Conservation (phyloP, 1,140 invertebrate genomes). For the Eueides isabella region DNA sequence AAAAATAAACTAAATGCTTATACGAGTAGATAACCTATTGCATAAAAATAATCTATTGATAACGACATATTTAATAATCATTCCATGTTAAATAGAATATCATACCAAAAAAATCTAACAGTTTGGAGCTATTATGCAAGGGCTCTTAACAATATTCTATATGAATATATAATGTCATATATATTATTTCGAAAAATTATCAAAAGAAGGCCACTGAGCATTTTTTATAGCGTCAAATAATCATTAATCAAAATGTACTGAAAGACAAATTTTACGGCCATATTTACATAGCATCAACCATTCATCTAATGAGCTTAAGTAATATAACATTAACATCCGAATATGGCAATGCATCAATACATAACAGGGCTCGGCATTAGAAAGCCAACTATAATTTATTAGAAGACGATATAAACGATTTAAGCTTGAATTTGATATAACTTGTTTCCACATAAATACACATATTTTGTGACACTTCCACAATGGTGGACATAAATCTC, state of each 20-base stretch:
- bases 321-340: constrained; percentile 23
- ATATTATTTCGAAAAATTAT: neutral
- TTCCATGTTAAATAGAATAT: neutral
- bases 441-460: constrained; percentile 40
- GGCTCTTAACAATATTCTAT: neutral
- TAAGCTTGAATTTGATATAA: constrained; percentile 56
- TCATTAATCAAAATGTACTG: constrained; percentile 6
- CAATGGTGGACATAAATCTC: constrained; percentile 11
- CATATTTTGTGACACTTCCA: constrained; percentile 14
- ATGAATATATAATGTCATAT: neutral
- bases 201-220: neutral
- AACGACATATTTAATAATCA: too few species aligned
- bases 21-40: too few species aligned
- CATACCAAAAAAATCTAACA: neutral
- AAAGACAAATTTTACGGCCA: constrained; percentile 23
- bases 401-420: constrained; percentile 53
- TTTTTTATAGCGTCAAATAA: constrained; percentile 4
- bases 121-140: neutral
- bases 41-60: too few species aligned
- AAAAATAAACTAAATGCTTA: too few species aligned
- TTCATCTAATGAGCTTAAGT: constrained; percentile 24
- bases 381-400: constrained; percentile 55
- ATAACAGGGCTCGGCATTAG: constrained; percentile 44
- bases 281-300: constrained; percentile 18
- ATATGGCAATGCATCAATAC: constrained; percentile 29